phyloP scores from a whole-genome alignment of 2,888 invertebrate genomes.

The Zaprionus bogoriensis region DNA sequence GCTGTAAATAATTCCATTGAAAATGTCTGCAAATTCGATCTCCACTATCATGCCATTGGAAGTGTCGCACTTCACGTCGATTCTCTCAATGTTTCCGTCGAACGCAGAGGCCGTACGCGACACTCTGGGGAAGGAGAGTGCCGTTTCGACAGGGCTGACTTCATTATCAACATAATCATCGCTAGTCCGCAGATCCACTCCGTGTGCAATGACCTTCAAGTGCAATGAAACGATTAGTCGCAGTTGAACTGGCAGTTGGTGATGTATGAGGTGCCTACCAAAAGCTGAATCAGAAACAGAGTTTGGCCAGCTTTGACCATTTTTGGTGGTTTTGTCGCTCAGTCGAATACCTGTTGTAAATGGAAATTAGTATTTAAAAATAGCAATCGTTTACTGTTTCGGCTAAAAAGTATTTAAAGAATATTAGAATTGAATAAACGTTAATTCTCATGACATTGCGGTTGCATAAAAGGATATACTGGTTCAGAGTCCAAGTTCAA shows the following conservation, averaged over 20 bases:
- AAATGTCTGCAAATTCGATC: conserved; percentile 86
- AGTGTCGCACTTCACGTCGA: conserved; percentile 86
- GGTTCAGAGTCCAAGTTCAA: too few species aligned
- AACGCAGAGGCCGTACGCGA: conserved; percentile 31
- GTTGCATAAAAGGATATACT: too few species aligned
- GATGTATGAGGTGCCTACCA: conserved; percentile 43
- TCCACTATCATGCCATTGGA: conserved; percentile 85
- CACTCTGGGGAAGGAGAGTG: conserved; percentile 40
- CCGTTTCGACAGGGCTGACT: conserved; percentile 30
- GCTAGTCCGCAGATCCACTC: conserved; percentile 27
- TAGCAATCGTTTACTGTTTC: conserved; percentile 9
- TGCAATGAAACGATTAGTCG: conserved; percentile 15
- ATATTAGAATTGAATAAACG: not conserved
- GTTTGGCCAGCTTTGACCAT: conserved; percentile 68
- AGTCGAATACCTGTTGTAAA: conserved; percentile 51
- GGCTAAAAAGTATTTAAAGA: not conserved
- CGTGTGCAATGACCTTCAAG: conserved; percentile 48
- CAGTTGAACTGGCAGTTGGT: not conserved
- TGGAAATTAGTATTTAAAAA: conserved; percentile 22
- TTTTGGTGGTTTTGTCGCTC: conserved; percentile 38
- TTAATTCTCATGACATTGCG: too few species aligned
- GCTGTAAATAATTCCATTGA: conserved; percentile 88
- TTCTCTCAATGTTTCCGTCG: conserved; percentile 84
- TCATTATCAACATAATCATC: conserved; percentile 30
- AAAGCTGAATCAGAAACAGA: conserved; percentile 60